Conservation (phyloP, 2,113 vertebrate genomes). For the Bufo gargarizans region DNA sequence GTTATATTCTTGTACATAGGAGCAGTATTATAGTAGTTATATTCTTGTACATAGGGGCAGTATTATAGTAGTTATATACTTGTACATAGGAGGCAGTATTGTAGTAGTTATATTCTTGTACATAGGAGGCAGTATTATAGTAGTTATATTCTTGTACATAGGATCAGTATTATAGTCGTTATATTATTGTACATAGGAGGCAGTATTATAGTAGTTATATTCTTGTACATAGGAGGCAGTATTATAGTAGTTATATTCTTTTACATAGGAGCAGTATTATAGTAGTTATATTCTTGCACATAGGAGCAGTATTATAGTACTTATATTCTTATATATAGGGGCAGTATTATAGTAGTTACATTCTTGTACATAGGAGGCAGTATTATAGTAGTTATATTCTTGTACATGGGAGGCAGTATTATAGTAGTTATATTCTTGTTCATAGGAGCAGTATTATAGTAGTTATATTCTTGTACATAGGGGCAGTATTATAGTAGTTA, state of each 20-base stretch:
- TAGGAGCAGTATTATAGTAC: background rate
- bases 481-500: no score
- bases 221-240: no score
- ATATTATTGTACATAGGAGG: background rate
- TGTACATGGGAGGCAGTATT: no score
- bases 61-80: no score
- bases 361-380: no score
- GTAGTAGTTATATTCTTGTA: constrained; percentile 6
- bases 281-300: background rate
- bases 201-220: no score
- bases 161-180: background rate
- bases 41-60: no score
- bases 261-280: background rate
- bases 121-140: background rate
- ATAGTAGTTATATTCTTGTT: no score
- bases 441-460: background rate
- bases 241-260: constrained; percentile 17
- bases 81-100: background rate
- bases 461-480: constrained; percentile 8
- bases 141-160: background rate
- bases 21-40: no score
- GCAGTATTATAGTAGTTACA: no score
- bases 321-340: background rate
- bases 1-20: no score
- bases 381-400: no score